Base-by-base conservation (phyloP, 2,113 vertebrate genomes). In the Daphoenositta chrysoptera region DNA sequence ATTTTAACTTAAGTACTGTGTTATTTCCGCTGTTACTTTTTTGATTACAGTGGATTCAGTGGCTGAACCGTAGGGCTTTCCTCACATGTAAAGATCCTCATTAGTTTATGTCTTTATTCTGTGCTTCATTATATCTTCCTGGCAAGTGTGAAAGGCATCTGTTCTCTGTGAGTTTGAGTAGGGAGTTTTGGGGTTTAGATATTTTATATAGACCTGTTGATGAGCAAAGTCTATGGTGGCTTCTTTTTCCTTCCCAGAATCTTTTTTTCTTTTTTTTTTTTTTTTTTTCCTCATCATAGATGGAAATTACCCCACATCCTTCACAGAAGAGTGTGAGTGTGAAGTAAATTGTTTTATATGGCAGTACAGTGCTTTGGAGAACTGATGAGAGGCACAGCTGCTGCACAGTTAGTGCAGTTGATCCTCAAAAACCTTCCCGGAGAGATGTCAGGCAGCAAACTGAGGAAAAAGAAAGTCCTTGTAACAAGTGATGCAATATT, bases 271-370 rank as follows among this genome's bases (percentile, higher is more conserved):
- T 18, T 44, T 24, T 12, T 14, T 15, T 33, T 9, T 23, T 26
- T 9, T 40, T 10, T 9, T 6, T 10, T 10, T 7, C 0, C 2
- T 3, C 1, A 27, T 70, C 6, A 13, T 5, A 60, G 7, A 6
- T 39, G 6, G 9, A 89, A 83, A 45, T 60, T 85, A 30, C 11
- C 19, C 11, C 15, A 35, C 0, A 1, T 24, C 8, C 20, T 58
- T 78, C 35, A 7, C 18, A 50, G 27, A 87, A 64, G 15, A 39
- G 13, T 15, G 20, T 72, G 28, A 63, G 8, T 8, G 8, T 68
- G 53, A 87, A 75, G 8, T 37, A 66, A 82, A 65, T 30, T 66
- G 27, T 1, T 76, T 76, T 45, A 40, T 7, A 26, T 40, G 53
- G 35, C 63, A 69, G 30, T 53, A 48, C n/a, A 66, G 15, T 70